phyloP scores from a whole-genome alignment of 2,797 vertebrate genomes.

The Denticeps clupeoides region DNA sequence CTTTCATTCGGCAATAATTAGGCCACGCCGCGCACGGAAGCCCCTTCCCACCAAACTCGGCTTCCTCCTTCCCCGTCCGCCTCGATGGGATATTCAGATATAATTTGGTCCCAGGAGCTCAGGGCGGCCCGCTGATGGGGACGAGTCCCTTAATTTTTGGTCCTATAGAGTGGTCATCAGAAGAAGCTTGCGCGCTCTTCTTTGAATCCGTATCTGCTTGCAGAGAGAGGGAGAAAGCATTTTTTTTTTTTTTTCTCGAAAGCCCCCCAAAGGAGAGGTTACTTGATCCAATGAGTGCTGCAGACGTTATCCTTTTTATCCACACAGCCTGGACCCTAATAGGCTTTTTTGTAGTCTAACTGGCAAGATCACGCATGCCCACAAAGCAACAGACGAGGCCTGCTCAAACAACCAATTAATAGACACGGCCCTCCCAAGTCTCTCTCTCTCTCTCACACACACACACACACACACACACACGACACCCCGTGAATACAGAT shows the following conservation, averaged over 20 bases:
- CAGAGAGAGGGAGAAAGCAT: slow-evolving; percentile 20
- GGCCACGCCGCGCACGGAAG: slow-evolving; percentile 11
- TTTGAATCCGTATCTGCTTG: slow-evolving; percentile 25
- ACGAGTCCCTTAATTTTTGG: slow-evolving; percentile 45
- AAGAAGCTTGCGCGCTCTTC: slow-evolving; percentile 36
- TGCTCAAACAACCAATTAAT: too few relatives aligned
- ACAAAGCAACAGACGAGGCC: slow-evolving; percentile 14
- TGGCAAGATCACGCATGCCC: slow-evolving; percentile 6
- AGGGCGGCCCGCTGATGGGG: slow-evolving; percentile 36
- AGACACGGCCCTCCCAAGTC: background rate
- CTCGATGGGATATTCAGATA: slow-evolving; percentile 43
- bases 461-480: too few relatives aligned
- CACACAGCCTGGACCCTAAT: slow-evolving; percentile 18
- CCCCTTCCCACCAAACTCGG: slow-evolving; percentile 26
- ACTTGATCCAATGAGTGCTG: slow-evolving; percentile 29
- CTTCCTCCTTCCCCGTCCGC: slow-evolving; percentile 18
- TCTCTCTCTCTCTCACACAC: background rate
- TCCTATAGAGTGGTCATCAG: slow-evolving; percentile 47
- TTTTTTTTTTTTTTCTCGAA: too few relatives aligned
- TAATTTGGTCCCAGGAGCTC: slow-evolving; percentile 44
- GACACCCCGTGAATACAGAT: too few relatives aligned
- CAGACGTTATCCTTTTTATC: slow-evolving; percentile 10
- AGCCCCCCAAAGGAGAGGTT: slow-evolving; percentile 18
- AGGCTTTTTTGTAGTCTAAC: slow-evolving; percentile 17
- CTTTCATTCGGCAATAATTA: slow-evolving; percentile 32